Conservation (phyloP, 2,113 vertebrate genomes). For the Orcinus orca region DNA sequence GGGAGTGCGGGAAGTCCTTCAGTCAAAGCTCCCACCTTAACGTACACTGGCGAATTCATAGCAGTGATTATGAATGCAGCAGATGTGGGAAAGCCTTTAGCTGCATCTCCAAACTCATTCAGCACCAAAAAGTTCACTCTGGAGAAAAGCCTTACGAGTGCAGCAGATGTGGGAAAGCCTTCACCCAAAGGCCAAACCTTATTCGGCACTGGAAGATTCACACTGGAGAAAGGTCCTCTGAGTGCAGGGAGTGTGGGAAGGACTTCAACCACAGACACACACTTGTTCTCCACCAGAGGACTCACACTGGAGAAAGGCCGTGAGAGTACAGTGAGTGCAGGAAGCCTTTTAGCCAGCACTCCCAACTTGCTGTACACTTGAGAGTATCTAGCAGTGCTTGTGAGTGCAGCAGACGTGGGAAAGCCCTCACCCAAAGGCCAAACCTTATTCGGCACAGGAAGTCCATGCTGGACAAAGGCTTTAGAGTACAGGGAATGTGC, state of each 20-base stretch:
- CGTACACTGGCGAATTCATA: not conserved
- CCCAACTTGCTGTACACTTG: not conserved
- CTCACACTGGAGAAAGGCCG: not conserved
- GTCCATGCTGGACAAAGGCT: too few species aligned
- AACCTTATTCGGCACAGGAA: not conserved
- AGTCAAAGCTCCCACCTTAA: constrained; percentile 29
- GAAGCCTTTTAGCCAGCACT: not conserved
- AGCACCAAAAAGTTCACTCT: constrained; percentile 28
- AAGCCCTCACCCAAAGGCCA: not conserved
- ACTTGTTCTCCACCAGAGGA: not conserved
- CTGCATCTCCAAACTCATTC: constrained; percentile 18
- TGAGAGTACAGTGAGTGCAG: not conserved
- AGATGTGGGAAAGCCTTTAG: constrained; percentile 5
- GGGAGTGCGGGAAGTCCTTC: not conserved
- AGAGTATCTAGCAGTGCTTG: not conserved
- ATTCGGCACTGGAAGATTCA: constrained; percentile 3
- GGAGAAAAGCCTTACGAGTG: constrained; percentile 32
- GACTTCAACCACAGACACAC: not conserved
- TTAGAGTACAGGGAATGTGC: not conserved
- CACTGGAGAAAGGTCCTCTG: not conserved
- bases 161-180: constrained; percentile 7
- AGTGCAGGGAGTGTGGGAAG: not conserved
- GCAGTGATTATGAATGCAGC: not conserved
- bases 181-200: constrained; percentile 7
- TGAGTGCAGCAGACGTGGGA: not conserved